Conservation (phyloP, 2,113 vertebrate species). For the Agapornis roseicollis region DNA sequence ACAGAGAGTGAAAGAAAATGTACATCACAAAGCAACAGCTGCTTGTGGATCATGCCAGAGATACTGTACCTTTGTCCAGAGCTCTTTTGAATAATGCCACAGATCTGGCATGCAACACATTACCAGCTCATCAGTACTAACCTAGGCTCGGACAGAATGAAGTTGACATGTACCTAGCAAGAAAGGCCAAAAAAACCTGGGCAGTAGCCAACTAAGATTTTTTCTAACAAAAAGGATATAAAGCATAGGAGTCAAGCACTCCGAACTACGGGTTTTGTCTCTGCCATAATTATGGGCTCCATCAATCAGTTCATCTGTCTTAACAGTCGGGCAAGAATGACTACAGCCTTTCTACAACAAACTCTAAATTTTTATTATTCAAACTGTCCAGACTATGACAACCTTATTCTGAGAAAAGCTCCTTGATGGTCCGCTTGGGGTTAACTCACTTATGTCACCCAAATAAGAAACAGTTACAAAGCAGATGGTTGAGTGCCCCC, state of each 20-base stretch:
- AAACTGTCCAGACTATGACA: background rate
- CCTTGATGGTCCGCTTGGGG: background rate
- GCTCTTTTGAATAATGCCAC: background rate
- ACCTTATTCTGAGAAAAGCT: background rate
- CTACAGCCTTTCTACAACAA: background rate
- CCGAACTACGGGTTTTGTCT: background rate
- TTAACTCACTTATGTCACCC: background rate
- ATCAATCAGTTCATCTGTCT: background rate
- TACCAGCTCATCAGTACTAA: background rate
- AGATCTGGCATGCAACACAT: background rate
- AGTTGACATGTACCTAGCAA: background rate
- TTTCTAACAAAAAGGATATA: background rate
- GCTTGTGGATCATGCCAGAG: background rate
- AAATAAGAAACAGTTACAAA: background rate
- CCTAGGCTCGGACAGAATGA: background rate
- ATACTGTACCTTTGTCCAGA: background rate
- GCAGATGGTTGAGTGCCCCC: background rate
- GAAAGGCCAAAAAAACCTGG: background rate
- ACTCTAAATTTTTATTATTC: background rate
- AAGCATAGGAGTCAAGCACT: background rate
- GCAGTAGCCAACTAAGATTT: background rate
- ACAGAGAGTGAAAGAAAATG: background rate
- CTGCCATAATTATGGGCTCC: background rate
- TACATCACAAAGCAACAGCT: background rate
- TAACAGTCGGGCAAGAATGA: background rate